A percentile compares a stretch with the other conserved stretches of the same genome.
Conservation (phyloP, 2,797 vertebrate genomes). For the Adelosebastes latens region DNA sequence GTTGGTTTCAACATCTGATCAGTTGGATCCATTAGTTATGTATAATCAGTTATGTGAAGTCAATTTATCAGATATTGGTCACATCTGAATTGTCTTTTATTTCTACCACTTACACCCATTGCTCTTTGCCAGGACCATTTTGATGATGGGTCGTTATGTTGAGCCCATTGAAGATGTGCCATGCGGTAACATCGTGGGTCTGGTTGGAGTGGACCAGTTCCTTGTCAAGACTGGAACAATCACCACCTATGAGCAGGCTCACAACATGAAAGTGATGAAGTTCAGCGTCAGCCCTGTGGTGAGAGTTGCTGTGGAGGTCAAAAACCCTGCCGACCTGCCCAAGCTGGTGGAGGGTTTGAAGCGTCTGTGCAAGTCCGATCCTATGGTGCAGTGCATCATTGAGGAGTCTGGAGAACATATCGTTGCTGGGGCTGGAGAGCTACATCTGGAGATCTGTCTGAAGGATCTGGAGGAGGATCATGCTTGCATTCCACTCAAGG, state of each 20-base stretch:
- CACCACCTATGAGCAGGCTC: constrained; percentile 91
- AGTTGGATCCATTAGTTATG: not conserved
- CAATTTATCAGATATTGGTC: not conserved
- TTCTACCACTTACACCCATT: not conserved
- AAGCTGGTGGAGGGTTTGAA: constrained; percentile 97
- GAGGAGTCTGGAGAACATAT: constrained; percentile 98
- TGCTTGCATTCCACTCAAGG: constrained; percentile 96
- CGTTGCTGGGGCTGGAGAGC: constrained; percentile 92
- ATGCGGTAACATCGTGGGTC: constrained; percentile 94
- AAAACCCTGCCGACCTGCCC: constrained; percentile 94
- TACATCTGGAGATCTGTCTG: constrained; percentile 96
- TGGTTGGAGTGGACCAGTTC: constrained; percentile 95
- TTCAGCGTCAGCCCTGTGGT: constrained; percentile 97
- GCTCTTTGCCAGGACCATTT: constrained; percentile 85
- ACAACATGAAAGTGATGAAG: constrained; percentile 98
- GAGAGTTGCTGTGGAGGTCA: constrained; percentile 94
- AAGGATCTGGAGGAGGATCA: constrained; percentile 98
- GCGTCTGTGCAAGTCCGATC: constrained; percentile 94
- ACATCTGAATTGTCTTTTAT: not conserved
- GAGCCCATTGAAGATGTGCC: constrained; percentile 97
- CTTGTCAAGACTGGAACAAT: constrained; percentile 96
- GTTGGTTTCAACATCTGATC: constrained; percentile 64
- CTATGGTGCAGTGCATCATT: constrained; percentile 99
- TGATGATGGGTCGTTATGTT: constrained; percentile 97
- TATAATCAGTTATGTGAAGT: not conserved